These are phyloP conservation scores for Pocillopora damicornis DNA, from an alignment of 64 coral and sea anemone species.

Conservation along the genomic window DNA sequence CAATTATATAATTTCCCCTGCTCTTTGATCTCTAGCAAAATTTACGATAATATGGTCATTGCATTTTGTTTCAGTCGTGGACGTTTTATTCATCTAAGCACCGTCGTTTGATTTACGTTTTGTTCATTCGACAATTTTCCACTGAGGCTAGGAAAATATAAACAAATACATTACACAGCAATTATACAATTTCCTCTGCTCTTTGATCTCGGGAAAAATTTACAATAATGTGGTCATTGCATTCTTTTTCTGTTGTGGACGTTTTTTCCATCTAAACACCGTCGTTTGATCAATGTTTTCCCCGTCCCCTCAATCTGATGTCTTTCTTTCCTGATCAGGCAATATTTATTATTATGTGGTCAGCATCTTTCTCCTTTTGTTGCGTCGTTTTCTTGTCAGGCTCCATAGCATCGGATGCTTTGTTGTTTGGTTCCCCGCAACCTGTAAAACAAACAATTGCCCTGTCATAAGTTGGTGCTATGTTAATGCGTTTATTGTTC, in stretches of 20 bases:
- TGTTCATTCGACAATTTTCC: neutral
- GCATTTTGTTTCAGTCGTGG: too few relatives aligned
- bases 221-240: too few relatives aligned
- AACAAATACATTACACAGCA: too few relatives aligned
- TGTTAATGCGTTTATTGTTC: neutral
- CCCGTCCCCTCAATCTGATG: neutral
- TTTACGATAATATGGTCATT: too few relatives aligned
- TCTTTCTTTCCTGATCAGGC: neutral
- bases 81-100: too few relatives aligned
- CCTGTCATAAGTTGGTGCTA: neutral
- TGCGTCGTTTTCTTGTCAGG: neutral
- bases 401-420: neutral
- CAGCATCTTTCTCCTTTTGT: neutral
- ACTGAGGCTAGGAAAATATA: too few relatives aligned
- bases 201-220: too few relatives aligned
- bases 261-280: too few relatives aligned
- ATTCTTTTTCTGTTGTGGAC: too few relatives aligned
- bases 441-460: neutral
- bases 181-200: too few relatives aligned
- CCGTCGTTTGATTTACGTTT: neutral
- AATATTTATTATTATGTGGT: neutral
- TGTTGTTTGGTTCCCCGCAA: slow-evolving; percentile 6
- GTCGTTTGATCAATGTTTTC: neutral
- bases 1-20: too few relatives aligned
- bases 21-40: too few relatives aligned